Base-by-base conservation (phyloP, 2,113 vertebrate species). In the Hippocampus barbouri region DNA sequence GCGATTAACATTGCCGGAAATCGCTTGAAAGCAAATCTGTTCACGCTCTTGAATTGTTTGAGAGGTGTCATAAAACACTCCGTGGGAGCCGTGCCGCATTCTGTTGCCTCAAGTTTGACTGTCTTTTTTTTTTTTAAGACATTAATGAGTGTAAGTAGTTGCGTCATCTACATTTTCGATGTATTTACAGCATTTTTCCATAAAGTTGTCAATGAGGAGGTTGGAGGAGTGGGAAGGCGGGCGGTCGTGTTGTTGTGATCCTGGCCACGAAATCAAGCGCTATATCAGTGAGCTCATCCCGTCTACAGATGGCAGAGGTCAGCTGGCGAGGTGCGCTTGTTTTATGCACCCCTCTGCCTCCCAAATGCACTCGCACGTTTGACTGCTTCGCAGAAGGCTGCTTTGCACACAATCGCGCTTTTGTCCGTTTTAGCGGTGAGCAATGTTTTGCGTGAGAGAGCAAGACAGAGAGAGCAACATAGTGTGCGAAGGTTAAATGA, bases 191-290 rank as follows among this genome's bases (percentile, higher is more conserved):
- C 79, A 77, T 70, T 76, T 71, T 70, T 84, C 89, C 85, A 89
- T 90, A 88, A 87, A 76, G 83, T 71, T 77, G 83, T 87, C 20
- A 1, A 8, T n/a, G 27, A 9, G 25, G 57, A 21, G 23, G 25
- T 86, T 9, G 57, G 57, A n/a, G 23, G 14, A 87, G 76, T 75
- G 89, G 56, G 23, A 14, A 11, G 1, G 23, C 23, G 14, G 6
- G 4, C 6, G 25, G 89, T 91, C 91, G 87, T 87, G 89, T 92
- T 91, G 88, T 79, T 51, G 1, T 89, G 88, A 91, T 88, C 90
- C 83, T 63, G 70, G 78, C 59, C 83, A 88, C 87, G 89, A 92
- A 91, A 91, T 91, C 88, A 90, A 70, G 71, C 43, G 76, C 81
- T 86, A 82, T 88, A 91, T 91, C 88, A 89, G 86, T 68, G 7